Evolutionary conservation across 2,888 invertebrate genomes (phyloP).

Genomic region (Cataglyphis albicans): DNA sequence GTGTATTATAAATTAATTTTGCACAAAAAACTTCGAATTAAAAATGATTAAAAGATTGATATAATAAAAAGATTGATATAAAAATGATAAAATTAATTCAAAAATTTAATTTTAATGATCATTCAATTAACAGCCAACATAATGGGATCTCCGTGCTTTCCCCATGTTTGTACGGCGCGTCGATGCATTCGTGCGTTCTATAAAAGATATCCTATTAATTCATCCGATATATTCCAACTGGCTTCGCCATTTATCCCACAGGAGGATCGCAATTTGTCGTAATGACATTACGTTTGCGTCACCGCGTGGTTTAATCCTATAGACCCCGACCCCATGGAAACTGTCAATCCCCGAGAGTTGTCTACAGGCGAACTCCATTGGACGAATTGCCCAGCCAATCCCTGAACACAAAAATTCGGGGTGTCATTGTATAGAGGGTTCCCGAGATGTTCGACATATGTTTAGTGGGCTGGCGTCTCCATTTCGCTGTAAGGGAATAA

Average conservation of each 20-base stretch:
- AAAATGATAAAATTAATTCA: background rate
- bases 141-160: background rate
- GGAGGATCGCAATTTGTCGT: constrained; percentile 58
- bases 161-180: background rate
- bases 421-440: constrained; percentile 65
- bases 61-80: background rate
- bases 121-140: background rate
- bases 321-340: constrained; percentile 65
- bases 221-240: constrained; percentile 13
- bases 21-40: background rate
- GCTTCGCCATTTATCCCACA: constrained; percentile 37
- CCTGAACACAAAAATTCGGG: constrained; percentile 65
- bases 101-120: background rate
- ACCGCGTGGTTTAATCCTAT: constrained; percentile 63
- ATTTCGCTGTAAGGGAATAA: constrained; percentile 41
- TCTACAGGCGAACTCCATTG: constrained; percentile 63
- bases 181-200: background rate
- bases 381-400: constrained; percentile 70
- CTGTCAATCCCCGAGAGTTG: constrained; percentile 58
- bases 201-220: constrained; percentile 24
- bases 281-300: constrained; percentile 77
- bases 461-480: constrained; percentile 55
- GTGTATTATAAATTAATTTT: background rate
- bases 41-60: background rate
- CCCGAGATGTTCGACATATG: constrained; percentile 70